Evolutionary conservation across 1,140 invertebrate species (phyloP).

Genomic region (Macrobrachium nipponense): DNA sequence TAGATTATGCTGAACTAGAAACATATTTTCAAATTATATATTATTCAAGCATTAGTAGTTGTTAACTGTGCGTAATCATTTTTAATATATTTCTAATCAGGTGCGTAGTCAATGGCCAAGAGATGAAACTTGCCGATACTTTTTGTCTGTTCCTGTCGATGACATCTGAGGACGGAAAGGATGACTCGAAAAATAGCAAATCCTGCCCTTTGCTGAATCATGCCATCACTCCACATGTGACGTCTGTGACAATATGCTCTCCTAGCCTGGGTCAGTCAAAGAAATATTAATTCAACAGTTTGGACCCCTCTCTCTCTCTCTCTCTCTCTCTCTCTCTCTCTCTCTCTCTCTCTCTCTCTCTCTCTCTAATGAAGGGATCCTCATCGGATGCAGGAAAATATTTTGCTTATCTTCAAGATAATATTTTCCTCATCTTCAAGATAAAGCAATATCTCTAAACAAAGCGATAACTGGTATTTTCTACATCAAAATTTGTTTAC

Average conservation of each 20-base stretch:
- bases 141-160: conserved; percentile 54
- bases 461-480: too few relatives aligned
- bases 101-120: conserved; percentile 50
- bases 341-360: too few relatives aligned
- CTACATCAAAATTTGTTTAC: too few relatives aligned
- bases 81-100: not conserved
- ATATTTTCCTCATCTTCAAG: too few relatives aligned
- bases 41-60: too few relatives aligned
- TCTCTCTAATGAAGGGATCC: too few relatives aligned
- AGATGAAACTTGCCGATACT: conserved; percentile 52
- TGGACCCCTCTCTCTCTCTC: not conserved
- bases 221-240: conserved; percentile 32
- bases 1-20: too few relatives aligned
- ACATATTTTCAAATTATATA: too few relatives aligned
- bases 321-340: not conserved
- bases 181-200: not conserved
- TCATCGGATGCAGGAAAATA: too few relatives aligned
- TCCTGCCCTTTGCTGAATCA: conserved; percentile 38
- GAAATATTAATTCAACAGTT: not conserved
- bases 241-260: conserved; percentile 19
- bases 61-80: not conserved
- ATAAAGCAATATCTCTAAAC: too few relatives aligned
- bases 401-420: too few relatives aligned
- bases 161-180: not conserved
- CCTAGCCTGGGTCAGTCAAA: conserved; percentile 26